Percentiles rank a stretch among this genome's conserved stretches.
These are phyloP conservation scores for Amphimallon solstitiale DNA, from an alignment of 2,888 invertebrate genomes.

Conservation along the genomic window DNA sequence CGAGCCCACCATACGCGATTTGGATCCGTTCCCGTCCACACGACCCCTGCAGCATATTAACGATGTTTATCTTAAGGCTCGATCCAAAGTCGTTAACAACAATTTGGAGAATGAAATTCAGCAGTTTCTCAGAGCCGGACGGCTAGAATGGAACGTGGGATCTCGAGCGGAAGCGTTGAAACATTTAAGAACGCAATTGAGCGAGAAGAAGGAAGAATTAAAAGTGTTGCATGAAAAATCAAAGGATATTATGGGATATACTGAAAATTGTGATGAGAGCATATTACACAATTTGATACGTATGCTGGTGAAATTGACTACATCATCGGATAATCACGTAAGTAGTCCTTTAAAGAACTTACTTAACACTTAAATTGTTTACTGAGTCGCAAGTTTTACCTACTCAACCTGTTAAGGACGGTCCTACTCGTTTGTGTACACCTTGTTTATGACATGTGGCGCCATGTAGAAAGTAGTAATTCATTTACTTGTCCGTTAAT, in stretches of 20 bases:
- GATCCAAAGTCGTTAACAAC: conserved; percentile 52
- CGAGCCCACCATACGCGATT: conserved; percentile 61
- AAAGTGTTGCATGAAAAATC: conserved; percentile 67
- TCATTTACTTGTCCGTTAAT: too few species aligned
- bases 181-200: conserved; percentile 67
- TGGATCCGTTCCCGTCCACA: conserved; percentile 67
- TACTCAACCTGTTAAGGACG: too few species aligned
- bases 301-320: conserved; percentile 68
- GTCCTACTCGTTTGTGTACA: too few species aligned
- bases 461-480: too few species aligned
- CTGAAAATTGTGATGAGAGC: conserved; percentile 73
- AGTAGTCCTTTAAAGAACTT: too few species aligned
- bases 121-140: conserved; percentile 64
- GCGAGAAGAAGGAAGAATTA: conserved; percentile 66
- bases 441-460: too few species aligned
- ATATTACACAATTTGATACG: conserved; percentile 72
- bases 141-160: conserved; percentile 51
- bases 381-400: too few species aligned
- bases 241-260: conserved; percentile 68
- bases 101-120: conserved; percentile 63
- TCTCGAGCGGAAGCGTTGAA: conserved; percentile 64
- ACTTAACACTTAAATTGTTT: too few species aligned
- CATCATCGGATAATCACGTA: conserved; percentile 65
- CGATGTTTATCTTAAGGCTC: conserved; percentile 55
- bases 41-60: conserved; percentile 57